phyloP scores from a whole-genome alignment of 2,888 invertebrate genomes.

The Balanococcus diminutus region DNA sequence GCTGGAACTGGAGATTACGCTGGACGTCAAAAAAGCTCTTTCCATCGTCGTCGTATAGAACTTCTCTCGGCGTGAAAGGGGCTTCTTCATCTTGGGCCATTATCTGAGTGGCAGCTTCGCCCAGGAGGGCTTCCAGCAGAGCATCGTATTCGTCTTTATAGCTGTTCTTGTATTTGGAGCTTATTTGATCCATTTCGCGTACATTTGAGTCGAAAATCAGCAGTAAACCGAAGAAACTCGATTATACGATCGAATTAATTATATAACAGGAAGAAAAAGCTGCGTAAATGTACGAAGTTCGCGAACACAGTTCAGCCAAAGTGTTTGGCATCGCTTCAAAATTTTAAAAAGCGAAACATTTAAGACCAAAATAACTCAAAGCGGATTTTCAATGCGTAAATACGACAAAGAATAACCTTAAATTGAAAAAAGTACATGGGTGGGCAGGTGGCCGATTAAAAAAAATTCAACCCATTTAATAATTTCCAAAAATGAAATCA shows the following conservation, averaged over 20 bases:
- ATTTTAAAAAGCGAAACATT: conserved; percentile 43
- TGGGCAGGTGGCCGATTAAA: neutral
- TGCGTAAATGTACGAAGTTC: neutral
- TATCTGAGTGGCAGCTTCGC: neutral
- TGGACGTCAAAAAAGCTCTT: conserved; percentile 21
- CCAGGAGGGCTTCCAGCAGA: conserved; percentile 42
- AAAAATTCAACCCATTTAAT: no score
- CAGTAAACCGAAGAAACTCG: neutral
- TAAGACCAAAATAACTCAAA: conserved; percentile 43
- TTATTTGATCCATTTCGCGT: conserved; percentile 37
- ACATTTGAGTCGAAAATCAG: neutral
- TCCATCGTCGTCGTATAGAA: neutral
- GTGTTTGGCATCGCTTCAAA: neutral
- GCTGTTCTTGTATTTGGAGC: conserved; percentile 37
- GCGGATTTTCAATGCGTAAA: conserved; percentile 21
- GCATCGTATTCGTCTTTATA: conserved; percentile 54
- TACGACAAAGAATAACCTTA: conserved; percentile 38
- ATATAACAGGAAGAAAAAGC: conserved; percentile 23
- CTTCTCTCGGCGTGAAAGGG: neutral
- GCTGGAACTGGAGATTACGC: neutral
- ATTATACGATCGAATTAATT: neutral
- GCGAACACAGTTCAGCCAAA: conserved; percentile 17
- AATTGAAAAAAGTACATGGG: neutral
- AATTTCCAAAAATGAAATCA: conserved; percentile 86
- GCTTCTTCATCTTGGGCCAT: neutral